Percentiles rank a stretch among this genome's conserved stretches.
These are phyloP conservation scores for Buathra laborator DNA, from an alignment of 2,888 invertebrate species.

Conservation along the genomic window DNA sequence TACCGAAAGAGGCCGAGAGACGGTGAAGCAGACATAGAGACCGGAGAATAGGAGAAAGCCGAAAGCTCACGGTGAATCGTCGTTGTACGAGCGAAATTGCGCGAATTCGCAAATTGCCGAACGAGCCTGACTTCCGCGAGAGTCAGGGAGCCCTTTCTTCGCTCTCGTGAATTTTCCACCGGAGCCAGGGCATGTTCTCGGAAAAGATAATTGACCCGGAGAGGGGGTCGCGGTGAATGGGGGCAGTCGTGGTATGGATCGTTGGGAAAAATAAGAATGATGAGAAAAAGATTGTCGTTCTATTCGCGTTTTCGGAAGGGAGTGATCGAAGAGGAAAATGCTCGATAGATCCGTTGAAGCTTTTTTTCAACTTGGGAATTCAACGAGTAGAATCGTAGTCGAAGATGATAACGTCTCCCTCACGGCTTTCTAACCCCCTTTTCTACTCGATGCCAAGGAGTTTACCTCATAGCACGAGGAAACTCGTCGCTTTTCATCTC, in stretches of 20 bases:
- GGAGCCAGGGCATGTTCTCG: conserved; percentile 18
- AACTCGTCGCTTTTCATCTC: conserved; percentile 16
- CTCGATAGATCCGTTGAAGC: conserved; percentile 15
- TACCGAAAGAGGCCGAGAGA: neutral
- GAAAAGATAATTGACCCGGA: conserved; percentile 52
- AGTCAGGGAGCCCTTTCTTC: neutral
- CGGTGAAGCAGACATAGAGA: neutral
- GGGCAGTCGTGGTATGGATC: neutral
- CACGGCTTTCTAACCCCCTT: neutral
- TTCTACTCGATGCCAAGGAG: conserved; percentile 11
- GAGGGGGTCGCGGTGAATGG: too few species aligned
- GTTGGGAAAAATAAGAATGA: conserved; percentile 32
- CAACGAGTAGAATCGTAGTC: conserved; percentile 24
- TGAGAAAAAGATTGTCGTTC: conserved; percentile 54
- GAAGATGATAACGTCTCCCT: conserved; percentile 41
- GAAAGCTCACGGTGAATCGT: conserved; percentile 30
- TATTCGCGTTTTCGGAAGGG: conserved; percentile 9
- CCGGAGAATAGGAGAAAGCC: conserved; percentile 25
- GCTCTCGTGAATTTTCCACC: conserved; percentile 19
- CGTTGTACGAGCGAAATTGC: conserved; percentile 57
- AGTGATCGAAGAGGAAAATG: conserved; percentile 37
- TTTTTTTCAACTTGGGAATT: conserved; percentile 3
- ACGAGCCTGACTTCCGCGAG: conserved; percentile 6
- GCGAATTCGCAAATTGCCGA: conserved; percentile 54
- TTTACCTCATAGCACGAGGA: conserved; percentile 25